Percentiles rank a stretch among this genome's conserved stretches.
Conservation (phyloP, 2,113 vertebrate genomes). For the Calonectris borealis region DNA sequence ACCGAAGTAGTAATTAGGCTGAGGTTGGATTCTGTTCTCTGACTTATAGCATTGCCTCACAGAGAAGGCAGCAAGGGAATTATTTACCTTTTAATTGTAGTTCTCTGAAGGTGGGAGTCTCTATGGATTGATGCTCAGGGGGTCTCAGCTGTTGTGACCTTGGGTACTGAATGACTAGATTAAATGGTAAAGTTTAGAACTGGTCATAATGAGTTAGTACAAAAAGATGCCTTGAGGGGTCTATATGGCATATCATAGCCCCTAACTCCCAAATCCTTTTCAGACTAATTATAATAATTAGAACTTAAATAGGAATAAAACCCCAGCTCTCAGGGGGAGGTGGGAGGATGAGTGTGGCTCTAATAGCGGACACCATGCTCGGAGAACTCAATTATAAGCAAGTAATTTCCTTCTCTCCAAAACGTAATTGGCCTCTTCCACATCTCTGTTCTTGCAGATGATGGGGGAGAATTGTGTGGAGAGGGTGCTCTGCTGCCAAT, state of each 20-base stretch:
- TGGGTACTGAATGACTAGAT: conserved; percentile 43
- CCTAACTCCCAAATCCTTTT: conserved; percentile 70
- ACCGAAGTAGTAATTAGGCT: conserved; percentile 45
- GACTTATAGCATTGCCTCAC: conserved; percentile 55
- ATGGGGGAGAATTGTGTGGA: background rate
- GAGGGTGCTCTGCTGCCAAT: background rate
- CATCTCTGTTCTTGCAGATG: conserved; percentile 53
- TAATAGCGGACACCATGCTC: conserved; percentile 58
- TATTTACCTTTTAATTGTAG: conserved; percentile 75
- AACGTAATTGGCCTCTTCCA: conserved; percentile 61
- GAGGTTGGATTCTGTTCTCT: conserved; percentile 36
- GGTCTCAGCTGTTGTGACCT: conserved; percentile 35
- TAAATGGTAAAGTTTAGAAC: conserved; percentile 49
- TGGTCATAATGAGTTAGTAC: conserved; percentile 47
- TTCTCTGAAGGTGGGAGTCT: conserved; percentile 66
- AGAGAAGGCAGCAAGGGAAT: conserved; percentile 64
- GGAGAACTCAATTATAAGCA: conserved; percentile 67
- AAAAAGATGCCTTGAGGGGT: conserved; percentile 45
- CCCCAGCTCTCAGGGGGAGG: conserved; percentile 42
- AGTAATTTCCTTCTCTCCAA: conserved; percentile 53
- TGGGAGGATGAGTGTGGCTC: conserved; percentile 54
- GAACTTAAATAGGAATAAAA: conserved; percentile 65
- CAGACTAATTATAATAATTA: conserved; percentile 58
- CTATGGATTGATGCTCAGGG: conserved; percentile 52
- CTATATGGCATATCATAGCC: conserved; percentile 52